Conservation (phyloP, 2,888 invertebrate genomes). For the Allolobophora icterica region DNA sequence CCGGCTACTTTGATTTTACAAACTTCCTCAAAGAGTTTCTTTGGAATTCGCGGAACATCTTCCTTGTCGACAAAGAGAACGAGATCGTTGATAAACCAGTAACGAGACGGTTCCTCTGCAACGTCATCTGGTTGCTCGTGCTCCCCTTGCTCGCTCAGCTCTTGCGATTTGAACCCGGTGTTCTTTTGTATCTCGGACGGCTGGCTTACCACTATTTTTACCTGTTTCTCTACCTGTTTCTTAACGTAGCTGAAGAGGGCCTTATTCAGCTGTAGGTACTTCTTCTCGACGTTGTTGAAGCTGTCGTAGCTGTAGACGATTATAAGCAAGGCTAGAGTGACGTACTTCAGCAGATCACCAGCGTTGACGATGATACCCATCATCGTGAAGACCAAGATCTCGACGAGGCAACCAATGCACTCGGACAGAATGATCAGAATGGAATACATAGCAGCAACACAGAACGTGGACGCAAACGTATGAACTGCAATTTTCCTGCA, state of each 20-base stretch:
- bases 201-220: conserved; percentile 40
- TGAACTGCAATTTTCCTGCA: neutral
- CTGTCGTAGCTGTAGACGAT: conserved; percentile 63
- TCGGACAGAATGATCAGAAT: conserved; percentile 47
- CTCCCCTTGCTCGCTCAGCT: conserved; percentile 48
- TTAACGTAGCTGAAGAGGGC: conserved; percentile 47
- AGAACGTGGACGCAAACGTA: neutral
- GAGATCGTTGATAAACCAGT: conserved; percentile 61
- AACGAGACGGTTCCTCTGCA: conserved; percentile 42
- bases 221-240: neutral
- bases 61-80: conserved; percentile 60
- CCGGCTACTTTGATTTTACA: conserved; percentile 61
- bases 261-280: conserved; percentile 61
- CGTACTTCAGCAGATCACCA: conserved; percentile 58
- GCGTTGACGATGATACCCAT: conserved; percentile 63
- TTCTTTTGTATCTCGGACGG: conserved; percentile 56
- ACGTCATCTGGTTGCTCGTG: conserved; percentile 48
- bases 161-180: conserved; percentile 49
- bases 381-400: conserved; percentile 53
- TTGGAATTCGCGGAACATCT: conserved; percentile 62
- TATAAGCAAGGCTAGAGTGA: conserved; percentile 60
- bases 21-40: conserved; percentile 58
- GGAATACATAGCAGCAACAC: conserved; percentile 35
- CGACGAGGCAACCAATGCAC: conserved; percentile 43
- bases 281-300: conserved; percentile 59